Conservation (phyloP, 2,888 invertebrate species). For the Unio pictorum region DNA sequence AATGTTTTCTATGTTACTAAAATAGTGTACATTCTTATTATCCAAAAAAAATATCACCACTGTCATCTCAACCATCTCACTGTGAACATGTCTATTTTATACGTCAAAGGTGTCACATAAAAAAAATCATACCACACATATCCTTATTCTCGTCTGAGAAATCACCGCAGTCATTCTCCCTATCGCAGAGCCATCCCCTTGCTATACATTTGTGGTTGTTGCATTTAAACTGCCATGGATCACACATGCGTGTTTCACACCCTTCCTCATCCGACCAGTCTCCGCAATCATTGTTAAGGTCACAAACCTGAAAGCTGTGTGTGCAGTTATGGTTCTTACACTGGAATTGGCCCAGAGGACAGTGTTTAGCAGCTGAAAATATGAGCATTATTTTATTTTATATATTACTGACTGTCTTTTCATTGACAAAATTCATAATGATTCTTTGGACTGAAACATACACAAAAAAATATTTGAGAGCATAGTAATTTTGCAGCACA, state of each 20-base stretch:
- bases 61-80: constrained; percentile 67
- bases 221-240: constrained; percentile 87
- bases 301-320: constrained; percentile 78
- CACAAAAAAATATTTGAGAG: too few relatives aligned
- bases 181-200: constrained; percentile 81
- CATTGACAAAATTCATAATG: neutral
- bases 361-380: constrained; percentile 58
- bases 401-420: neutral
- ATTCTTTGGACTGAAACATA: too few relatives aligned
- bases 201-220: constrained; percentile 80
- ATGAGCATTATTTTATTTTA: neutral
- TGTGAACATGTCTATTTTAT: constrained; percentile 41
- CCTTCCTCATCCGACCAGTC: constrained; percentile 74
- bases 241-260: constrained; percentile 59
- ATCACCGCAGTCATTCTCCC: constrained; percentile 94
- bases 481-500: too few relatives aligned
- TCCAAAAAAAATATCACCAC: constrained; percentile 62
- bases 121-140: too few relatives aligned
- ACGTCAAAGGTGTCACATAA: too few relatives aligned
- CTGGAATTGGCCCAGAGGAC: constrained; percentile 70
- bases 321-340: constrained; percentile 68
- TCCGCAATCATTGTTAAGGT: constrained; percentile 97
- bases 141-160: constrained; percentile 72
- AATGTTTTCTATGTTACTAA: too few relatives aligned
- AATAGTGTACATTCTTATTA: constrained; percentile 22